Conservation (phyloP, 2,888 invertebrate genomes). For the Timema podura region DNA sequence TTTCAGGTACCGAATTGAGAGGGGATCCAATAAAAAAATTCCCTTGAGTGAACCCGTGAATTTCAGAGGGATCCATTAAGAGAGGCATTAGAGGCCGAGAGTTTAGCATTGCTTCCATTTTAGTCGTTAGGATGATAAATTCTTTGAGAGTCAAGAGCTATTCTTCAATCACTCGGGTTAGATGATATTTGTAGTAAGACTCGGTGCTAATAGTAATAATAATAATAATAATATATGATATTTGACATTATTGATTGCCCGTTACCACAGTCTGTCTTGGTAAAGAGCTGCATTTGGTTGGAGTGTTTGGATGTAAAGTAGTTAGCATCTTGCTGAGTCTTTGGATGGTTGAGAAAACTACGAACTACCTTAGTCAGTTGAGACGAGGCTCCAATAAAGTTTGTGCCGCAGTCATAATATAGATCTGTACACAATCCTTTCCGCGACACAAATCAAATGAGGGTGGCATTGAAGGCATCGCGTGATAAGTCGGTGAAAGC, state of each 20-base stretch:
- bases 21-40: too few species aligned
- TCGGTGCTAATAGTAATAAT: too few species aligned
- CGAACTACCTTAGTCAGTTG: neutral
- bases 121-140: neutral
- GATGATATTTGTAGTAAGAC: slow-evolving; percentile 6
- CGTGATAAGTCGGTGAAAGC: neutral
- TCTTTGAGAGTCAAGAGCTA: neutral
- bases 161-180: neutral
- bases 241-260: neutral
- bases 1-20: too few species aligned
- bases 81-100: neutral
- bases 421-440: neutral
- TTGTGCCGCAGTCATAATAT: neutral
- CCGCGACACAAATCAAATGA: neutral
- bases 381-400: neutral
- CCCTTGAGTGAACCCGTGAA: too few species aligned
- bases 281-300: neutral
- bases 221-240: too few species aligned
- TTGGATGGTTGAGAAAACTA: neutral
- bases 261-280: neutral
- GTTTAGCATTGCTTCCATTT: neutral
- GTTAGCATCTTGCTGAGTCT: neutral
- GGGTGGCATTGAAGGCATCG: neutral
- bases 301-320: neutral
- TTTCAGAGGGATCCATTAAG: neutral